Base-by-base conservation (phyloP, 1,140 invertebrate genomes). In the Calephelis nemesis region DNA sequence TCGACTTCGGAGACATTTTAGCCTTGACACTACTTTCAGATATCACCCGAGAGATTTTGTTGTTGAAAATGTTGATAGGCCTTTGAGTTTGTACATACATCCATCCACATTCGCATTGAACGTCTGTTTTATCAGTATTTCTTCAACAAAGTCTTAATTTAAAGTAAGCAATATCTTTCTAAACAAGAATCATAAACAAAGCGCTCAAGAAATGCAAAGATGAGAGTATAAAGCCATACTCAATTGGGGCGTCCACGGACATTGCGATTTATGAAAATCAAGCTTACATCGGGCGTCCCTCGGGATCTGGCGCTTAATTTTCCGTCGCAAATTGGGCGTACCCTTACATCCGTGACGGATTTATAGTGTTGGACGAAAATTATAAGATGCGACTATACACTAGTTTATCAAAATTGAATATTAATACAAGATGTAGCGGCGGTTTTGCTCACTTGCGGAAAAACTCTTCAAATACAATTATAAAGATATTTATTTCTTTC, bases 321-420 rank as follows among this genome's bases (percentile, higher is more conserved):
- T 49, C 65, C 58, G 68, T 70, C 68, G 45, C 68, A 62, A 70
- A 70, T 70, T 70, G 68, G 68, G 68, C 54, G 68, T 60, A 50
- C 54, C 52, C 42, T 45, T 45, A 45, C 42, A 45, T 7, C 42
- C 42, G 42, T 42, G 42, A 42, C 42, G 42, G 42, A 42, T 42
- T 42, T 42, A 42, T 42, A 42, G n/a, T 8, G 50, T 15, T 5
- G 13, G n/a, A 52, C n/a, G 50, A 52, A 52, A 52, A 52, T 52
- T 52, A 19, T 15, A 52, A 52, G 50, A 19, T 10, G 13, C 10
- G 13, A 7, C 15, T 52, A 52, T 19, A 19, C 5, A 15, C 19
- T 19, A 19, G 19, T 19, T 19, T 19, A 19, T 19, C 19, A 19
- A 19, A 19, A 19, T 19, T 19, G 19, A 19, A 19, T 19, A 19